These are phyloP conservation scores for Drosophila fulvimacula DNA, from an alignment of 2,888 invertebrate species.

Conservation along the genomic window DNA sequence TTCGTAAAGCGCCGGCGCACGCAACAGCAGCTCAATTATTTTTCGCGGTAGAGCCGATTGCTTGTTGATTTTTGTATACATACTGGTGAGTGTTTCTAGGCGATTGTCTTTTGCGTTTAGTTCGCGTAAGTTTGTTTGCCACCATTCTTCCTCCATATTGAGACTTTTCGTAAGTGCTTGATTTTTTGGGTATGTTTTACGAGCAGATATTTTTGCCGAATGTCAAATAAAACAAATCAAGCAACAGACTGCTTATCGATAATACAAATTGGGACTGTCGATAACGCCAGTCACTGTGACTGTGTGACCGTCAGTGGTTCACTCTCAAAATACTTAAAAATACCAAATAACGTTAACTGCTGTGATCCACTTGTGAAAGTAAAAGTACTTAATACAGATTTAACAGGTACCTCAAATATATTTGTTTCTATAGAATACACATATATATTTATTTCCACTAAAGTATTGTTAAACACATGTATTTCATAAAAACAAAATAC, in stretches of 20 bases:
- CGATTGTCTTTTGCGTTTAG: constrained; percentile 85
- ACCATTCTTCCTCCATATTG: constrained; percentile 85
- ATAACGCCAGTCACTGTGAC: constrained; percentile 40
- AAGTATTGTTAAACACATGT: too few species aligned
- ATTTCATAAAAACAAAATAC: too few species aligned
- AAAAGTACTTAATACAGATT: too few species aligned
- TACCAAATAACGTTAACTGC: neutral
- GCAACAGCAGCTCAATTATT: constrained; percentile 84
- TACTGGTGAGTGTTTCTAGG: constrained; percentile 85
- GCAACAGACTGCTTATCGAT: constrained; percentile 25
- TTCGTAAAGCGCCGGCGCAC: constrained; percentile 87
- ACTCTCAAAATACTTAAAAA: constrained; percentile 1
- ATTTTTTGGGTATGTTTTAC: neutral
- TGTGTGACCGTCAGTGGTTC: constrained; percentile 30
- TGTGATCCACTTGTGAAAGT: too few species aligned
- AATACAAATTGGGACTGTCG: neutral
- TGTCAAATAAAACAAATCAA: neutral
- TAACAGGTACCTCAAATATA: too few species aligned
- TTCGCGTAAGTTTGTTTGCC: constrained; percentile 84
- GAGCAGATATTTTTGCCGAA: neutral
- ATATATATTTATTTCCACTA: too few species aligned
- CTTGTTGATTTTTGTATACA: constrained; percentile 84
- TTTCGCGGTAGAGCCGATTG: constrained; percentile 83
- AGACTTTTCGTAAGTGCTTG: neutral
- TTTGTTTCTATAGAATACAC: too few species aligned